Base-by-base conservation (phyloP, 2,888 invertebrate genomes). In the Cotesia congregata region DNA sequence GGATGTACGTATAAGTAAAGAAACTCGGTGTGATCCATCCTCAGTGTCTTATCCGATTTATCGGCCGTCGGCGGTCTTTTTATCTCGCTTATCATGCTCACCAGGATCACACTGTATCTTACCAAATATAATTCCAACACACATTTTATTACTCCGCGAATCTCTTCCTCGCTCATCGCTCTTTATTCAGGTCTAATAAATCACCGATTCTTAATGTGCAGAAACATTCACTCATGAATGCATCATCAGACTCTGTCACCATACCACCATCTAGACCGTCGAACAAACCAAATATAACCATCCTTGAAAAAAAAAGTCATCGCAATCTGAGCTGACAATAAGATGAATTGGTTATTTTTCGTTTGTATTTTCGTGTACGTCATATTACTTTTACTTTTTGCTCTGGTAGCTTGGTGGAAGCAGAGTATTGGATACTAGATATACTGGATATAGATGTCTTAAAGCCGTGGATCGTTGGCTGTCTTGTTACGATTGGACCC, bases 401-500 rank as follows among this genome's bases (percentile, higher is more conserved):
- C 50, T 50, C 12, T 50, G 12, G 0, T 12, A 50, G 12, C 50
- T 30, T 30, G 30, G 30, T 50, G 50, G 50, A 50, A 12, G 12
- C 50, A 7, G 7, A 50, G 50, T 12, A 50, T 50, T 50, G 50
- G 50, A 50, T 50, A 50, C 12, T 72, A 73, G 72, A 78, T 71
- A 72, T 64, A 5, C 12, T 17, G 30, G 30, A 30, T 30, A 30
- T 12, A 50, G 50, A 50, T 50, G 17, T 40, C 69, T 17, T 65
- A 59, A 64, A 64, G 76, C 69, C 74, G 69, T 72, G 50, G 71
- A 50, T 62, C 69, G 74, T 15, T 12, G 68, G 60, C 40, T 65
- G 41, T 65, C 6, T 6, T 30, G 67, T 65, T 30, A 17, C 17
- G 72, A 73, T 67, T 73, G 73, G 81, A 80, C 78, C 83, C 79